phyloP scores from a whole-genome alignment of 2,888 invertebrate genomes.

The Chymomyza amoena region DNA sequence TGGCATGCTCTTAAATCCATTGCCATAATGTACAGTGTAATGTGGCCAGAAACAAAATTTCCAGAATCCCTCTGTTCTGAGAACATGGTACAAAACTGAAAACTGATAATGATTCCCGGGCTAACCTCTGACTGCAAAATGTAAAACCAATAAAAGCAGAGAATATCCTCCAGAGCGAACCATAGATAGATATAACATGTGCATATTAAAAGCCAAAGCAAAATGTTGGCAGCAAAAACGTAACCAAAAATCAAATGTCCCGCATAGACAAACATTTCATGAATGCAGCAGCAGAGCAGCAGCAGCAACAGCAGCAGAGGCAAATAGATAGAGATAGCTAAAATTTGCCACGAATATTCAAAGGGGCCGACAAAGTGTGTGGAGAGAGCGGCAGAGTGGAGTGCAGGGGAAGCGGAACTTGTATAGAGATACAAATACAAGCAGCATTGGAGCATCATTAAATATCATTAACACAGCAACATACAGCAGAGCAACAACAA shows the following conservation, averaged over 20 bases:
- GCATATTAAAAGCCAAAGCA: slow-evolving; percentile 62
- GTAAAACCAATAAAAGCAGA: not conserved
- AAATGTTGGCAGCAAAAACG: not conserved
- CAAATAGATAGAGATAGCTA: not conserved
- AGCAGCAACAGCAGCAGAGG: slow-evolving; percentile 7
- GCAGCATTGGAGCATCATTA: slow-evolving; percentile 62
- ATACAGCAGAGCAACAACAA: slow-evolving; percentile 43
- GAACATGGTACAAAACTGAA: slow-evolving; percentile 29
- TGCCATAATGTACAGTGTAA: slow-evolving; percentile 36
- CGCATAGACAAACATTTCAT: slow-evolving; percentile 59
- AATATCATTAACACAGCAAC: slow-evolving; percentile 73
- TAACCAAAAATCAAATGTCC: slow-evolving; percentile 56
- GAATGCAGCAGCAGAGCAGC: slow-evolving; percentile 46
- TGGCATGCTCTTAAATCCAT: slow-evolving; percentile 31
- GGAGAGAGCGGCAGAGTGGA: not conserved
- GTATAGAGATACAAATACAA: slow-evolving; percentile 20
- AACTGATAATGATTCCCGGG: slow-evolving; percentile 73
- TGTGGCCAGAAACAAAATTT: not conserved
- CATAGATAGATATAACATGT: slow-evolving; percentile 47
- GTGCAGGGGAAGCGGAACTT: slow-evolving; percentile 8
- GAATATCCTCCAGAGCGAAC: not conserved
- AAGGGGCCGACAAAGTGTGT: slow-evolving; percentile 1
- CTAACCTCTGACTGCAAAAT: slow-evolving; percentile 25
- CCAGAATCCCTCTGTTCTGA: not conserved
- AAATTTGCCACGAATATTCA: slow-evolving; percentile 19